These are phyloP conservation scores for Chrysina gloriosa DNA, from an alignment of 2,888 invertebrate genomes.

Conservation along the genomic window DNA sequence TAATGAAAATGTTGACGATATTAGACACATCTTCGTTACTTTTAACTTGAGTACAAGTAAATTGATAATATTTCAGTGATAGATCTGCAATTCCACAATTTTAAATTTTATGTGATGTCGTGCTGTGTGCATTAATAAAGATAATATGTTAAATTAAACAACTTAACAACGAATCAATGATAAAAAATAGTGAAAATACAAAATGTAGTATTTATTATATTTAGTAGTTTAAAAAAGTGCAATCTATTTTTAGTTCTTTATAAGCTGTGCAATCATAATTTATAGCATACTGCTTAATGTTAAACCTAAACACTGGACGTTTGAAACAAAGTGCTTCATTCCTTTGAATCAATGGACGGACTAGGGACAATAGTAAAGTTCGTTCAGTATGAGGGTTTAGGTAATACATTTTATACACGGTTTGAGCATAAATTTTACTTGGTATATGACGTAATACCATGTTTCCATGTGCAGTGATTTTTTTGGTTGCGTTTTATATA, in stretches of 20 bases:
- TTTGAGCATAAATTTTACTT: no score
- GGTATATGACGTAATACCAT: no score
- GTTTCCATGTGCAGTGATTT: no score
- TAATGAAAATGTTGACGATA: not conserved
- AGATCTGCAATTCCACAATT: conserved; percentile 12
- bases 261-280: not conserved
- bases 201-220: conserved; percentile 21
- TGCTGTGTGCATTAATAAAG: conserved; percentile 9
- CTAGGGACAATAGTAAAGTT: no score
- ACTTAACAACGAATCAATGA: not conserved
- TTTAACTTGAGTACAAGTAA: not conserved
- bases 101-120: conserved; percentile 10
- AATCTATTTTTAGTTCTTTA: not conserved
- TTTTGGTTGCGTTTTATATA: no score
- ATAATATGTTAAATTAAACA: not conserved
- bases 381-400: no score
- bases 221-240: conserved; percentile 10
- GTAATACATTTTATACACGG: no score
- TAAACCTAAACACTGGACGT: no score
- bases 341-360: no score
- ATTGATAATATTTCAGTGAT: not conserved
- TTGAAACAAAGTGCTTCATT: no score
- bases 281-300: no score
- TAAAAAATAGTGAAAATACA: conserved; percentile 1
- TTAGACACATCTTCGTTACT: no score